Evolutionary conservation across 2,888 invertebrate species (phyloP).

Genomic region (Synanthedon tipuliformis): DNA sequence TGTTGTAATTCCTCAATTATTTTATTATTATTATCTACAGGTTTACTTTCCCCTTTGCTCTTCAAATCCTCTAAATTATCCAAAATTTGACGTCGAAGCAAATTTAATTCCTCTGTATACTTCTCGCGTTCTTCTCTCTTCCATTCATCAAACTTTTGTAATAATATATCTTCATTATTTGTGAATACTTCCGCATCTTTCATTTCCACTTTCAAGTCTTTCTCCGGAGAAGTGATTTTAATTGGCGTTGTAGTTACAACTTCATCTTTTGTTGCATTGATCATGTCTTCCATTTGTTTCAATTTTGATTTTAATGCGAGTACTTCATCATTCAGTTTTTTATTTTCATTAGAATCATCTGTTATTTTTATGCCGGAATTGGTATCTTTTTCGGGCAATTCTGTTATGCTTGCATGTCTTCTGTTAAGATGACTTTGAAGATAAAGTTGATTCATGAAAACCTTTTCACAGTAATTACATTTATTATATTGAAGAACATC

Average conservation of each 20-base stretch:
- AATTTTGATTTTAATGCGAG: slow-evolving; percentile 58
- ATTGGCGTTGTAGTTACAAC: slow-evolving; percentile 1
- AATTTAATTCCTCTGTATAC: slow-evolving; percentile 63
- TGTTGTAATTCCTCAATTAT: slow-evolving; percentile 47
- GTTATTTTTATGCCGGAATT: too few relatives aligned
- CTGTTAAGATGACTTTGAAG: slow-evolving; percentile 73
- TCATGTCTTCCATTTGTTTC: slow-evolving; percentile 50
- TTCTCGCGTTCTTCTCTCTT: slow-evolving; percentile 66
- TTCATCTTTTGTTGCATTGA: slow-evolving; percentile 19
- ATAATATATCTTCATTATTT: slow-evolving; percentile 33
- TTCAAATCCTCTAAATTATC: slow-evolving; percentile 44
- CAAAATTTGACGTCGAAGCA: slow-evolving; percentile 45
- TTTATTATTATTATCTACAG: slow-evolving; percentile 25
- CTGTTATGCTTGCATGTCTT: slow-evolving; percentile 57
- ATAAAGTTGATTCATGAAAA: slow-evolving; percentile 74
- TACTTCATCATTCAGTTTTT: slow-evolving; percentile 65
- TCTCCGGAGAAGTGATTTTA: background rate
- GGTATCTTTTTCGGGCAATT: slow-evolving; percentile 38
- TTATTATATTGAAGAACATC: slow-evolving; percentile 58
- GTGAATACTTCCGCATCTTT: slow-evolving; percentile 47
- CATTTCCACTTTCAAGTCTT: slow-evolving; percentile 10
- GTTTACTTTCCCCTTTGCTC: slow-evolving; percentile 25
- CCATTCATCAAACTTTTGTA: slow-evolving; percentile 60
- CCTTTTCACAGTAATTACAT: slow-evolving; percentile 76
- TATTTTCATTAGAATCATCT: slow-evolving; percentile 58